Conservation (phyloP, 2,888 invertebrate species). For the Labia minor region DNA sequence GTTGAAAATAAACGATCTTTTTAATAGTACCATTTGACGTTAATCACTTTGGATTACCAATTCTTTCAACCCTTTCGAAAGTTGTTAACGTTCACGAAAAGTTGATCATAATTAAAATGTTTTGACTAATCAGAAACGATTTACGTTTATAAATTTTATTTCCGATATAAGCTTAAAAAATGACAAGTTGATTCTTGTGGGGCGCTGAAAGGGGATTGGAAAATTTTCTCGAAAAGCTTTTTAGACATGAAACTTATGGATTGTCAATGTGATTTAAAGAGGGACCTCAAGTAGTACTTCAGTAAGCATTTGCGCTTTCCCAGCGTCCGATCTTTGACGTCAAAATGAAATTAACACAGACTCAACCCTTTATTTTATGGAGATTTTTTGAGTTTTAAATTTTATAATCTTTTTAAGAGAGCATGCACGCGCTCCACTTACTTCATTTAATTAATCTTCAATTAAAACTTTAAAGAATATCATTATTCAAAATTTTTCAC, state of each 20-base stretch:
- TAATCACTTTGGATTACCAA: background rate
- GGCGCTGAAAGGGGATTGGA: background rate
- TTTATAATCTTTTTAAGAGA: background rate
- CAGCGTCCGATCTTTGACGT: background rate
- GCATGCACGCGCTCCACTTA: no score
- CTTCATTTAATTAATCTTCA: no score
- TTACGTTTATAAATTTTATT: background rate
- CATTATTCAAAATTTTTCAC: no score
- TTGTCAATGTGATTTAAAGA: background rate
- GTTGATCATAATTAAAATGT: background rate
- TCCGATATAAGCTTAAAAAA: background rate
- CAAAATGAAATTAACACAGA: background rate
- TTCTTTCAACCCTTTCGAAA: background rate
- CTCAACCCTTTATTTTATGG: background rate
- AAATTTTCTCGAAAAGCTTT: background rate
- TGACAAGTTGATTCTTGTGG: background rate
- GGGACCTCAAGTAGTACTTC: background rate
- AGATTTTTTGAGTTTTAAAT: background rate
- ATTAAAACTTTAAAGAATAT: no score
- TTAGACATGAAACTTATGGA: conserved; percentile 7
- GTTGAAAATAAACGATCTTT: background rate
- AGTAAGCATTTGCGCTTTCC: background rate
- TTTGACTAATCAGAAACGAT: background rate
- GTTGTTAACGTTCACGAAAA: background rate
- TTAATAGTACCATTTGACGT: background rate